Conservation (phyloP, 23 tunicate species). For the Diplosoma virens region DNA sequence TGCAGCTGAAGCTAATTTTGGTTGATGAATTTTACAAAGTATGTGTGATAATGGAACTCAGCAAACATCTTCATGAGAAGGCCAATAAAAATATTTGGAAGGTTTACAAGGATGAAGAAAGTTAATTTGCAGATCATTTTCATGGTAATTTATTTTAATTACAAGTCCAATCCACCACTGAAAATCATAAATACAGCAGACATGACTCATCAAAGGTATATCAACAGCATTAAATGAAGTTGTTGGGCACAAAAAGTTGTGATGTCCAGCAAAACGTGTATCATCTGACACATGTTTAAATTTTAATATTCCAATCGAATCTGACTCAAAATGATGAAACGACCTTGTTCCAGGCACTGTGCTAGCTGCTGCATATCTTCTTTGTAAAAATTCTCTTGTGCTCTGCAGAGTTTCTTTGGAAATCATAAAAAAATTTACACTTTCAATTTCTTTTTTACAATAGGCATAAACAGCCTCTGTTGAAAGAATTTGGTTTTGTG, state of each 20-base stretch:
- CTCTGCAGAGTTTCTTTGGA: background rate
- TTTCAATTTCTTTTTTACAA: background rate
- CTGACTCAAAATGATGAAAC: conserved; percentile 23
- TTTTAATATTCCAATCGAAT: conserved; percentile 4
- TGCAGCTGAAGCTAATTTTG: conserved; percentile 6
- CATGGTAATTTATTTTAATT: background rate
- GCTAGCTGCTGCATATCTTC: background rate
- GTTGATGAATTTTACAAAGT: conserved; percentile 3
- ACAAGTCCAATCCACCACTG: conserved; percentile 27
- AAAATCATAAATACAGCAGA: conserved; percentile 1
- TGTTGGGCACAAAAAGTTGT: background rate
- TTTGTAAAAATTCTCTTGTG: background rate
- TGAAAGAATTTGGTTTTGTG: background rate
- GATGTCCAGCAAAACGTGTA: background rate
- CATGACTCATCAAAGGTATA: conserved; percentile 10
- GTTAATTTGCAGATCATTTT: conserved; percentile 8
- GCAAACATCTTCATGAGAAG: conserved; percentile 12
- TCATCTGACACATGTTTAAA: conserved; percentile 15
- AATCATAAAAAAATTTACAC: background rate
- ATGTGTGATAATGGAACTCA: conserved; percentile 24
- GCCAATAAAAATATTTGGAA: conserved; percentile 18
- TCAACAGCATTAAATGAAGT: background rate
- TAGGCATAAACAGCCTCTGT: conserved; percentile 2
- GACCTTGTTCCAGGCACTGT: conserved; percentile 25
- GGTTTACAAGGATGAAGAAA: conserved; percentile 21